Conservation (phyloP, 2,888 invertebrate species). For the Polietes domitor region DNA sequence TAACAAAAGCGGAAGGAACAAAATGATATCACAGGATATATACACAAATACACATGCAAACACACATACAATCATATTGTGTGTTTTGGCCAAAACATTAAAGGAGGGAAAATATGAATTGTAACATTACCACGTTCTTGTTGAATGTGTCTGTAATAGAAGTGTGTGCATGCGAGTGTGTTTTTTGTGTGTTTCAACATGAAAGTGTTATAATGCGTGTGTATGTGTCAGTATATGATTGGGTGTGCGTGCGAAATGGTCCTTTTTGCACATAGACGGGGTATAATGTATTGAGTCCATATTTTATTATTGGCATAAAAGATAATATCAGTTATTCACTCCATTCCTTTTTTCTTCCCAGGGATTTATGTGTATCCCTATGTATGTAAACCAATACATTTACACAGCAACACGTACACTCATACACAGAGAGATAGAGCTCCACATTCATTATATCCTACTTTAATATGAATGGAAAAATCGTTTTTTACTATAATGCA, state of each 20-base stretch:
- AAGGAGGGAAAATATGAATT: constrained; percentile 23
- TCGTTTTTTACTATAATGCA: neutral
- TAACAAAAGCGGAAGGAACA: constrained; percentile 6
- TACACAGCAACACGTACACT: neutral
- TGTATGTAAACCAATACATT: constrained; percentile 3
- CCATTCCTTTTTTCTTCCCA: neutral
- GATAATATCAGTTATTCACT: constrained; percentile 22
- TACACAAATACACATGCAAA: neutral
- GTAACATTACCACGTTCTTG: constrained; percentile 25
- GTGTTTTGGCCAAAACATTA: neutral
- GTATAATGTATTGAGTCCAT: constrained; percentile 43
- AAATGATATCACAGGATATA: neutral
- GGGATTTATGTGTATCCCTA: constrained; percentile 7
- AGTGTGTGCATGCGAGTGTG: neutral
- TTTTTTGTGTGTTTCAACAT: neutral
- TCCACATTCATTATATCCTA: neutral
- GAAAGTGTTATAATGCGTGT: neutral
- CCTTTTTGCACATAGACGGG: neutral
- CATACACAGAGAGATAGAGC: neutral
- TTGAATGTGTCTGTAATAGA: neutral
- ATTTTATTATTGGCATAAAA: constrained; percentile 51
- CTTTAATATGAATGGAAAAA: constrained; percentile 22
- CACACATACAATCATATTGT: neutral
- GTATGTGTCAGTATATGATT: neutral
- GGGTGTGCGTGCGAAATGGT: neutral